These are phyloP conservation scores for Leucoptera coffeella DNA, from an alignment of 2,888 invertebrate genomes.

Conservation along the genomic window DNA sequence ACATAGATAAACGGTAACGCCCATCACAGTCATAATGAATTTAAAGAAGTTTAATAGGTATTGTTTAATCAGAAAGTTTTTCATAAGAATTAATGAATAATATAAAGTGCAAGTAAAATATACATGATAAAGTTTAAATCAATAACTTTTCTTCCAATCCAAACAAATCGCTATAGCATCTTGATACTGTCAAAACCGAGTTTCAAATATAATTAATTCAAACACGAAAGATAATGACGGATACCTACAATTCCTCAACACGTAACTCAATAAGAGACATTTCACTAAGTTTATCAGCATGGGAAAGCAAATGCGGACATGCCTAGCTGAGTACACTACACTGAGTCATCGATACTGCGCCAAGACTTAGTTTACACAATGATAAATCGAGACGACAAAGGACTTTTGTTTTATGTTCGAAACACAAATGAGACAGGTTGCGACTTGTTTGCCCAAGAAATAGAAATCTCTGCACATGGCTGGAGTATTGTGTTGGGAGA, in stretches of 20 bases:
- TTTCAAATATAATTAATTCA: not conserved
- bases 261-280: not conserved
- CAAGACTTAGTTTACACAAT: constrained; percentile 20
- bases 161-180: too few species aligned
- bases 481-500: too few species aligned
- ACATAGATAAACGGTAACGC: not conserved
- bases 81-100: too few species aligned
- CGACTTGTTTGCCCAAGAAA: too few species aligned
- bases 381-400: constrained; percentile 31
- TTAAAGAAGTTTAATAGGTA: too few species aligned
- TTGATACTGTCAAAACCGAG: not conserved
- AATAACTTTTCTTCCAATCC: too few species aligned
- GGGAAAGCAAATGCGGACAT: not conserved
- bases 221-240: not conserved
- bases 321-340: not conserved
- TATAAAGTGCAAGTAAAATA: too few species aligned
- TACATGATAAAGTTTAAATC: too few species aligned
- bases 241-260: not conserved
- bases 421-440: not conserved
- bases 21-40: too few species aligned
- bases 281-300: not conserved
- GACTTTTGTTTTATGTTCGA: constrained; percentile 9
- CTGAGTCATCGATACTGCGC: constrained; percentile 19
- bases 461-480: too few species aligned
- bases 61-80: too few species aligned